Conservation (phyloP, 2,888 invertebrate species). For the Charanyca ferruginea region DNA sequence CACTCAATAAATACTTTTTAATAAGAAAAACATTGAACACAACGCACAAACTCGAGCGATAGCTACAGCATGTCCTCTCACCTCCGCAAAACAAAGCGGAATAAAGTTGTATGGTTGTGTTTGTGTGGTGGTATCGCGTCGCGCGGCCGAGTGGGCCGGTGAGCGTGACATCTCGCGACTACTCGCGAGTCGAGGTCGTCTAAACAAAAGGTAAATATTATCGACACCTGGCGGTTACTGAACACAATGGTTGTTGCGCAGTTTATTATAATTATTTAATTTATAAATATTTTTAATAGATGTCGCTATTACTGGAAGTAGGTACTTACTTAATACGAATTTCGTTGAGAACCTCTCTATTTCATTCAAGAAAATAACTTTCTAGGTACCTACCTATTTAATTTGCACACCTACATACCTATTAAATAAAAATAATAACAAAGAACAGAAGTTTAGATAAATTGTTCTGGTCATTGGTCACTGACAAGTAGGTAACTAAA, state of each 20-base stretch:
- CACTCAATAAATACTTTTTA: slow-evolving; percentile 82
- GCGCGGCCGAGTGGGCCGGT: slow-evolving; percentile 67
- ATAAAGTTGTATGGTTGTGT: slow-evolving; percentile 68
- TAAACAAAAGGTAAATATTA: slow-evolving; percentile 72
- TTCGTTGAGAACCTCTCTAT: background rate
- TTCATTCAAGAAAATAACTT: background rate
- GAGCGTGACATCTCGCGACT: slow-evolving; percentile 75
- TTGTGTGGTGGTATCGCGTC: slow-evolving; percentile 10
- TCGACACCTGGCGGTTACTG: slow-evolving; percentile 76
- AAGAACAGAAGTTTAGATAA: too few species aligned
- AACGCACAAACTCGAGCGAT: slow-evolving; percentile 73
- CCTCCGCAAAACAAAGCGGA: slow-evolving; percentile 91
- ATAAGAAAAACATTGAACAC: slow-evolving; percentile 87
- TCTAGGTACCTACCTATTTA: background rate
- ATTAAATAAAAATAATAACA: background rate
- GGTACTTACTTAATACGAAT: background rate
- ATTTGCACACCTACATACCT: background rate
- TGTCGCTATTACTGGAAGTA: slow-evolving; percentile 42
- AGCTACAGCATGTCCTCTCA: slow-evolving; percentile 81
- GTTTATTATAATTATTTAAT: slow-evolving; percentile 15
- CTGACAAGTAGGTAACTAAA: too few species aligned
- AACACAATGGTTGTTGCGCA: slow-evolving; percentile 47
- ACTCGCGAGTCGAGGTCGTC: slow-evolving; percentile 71
- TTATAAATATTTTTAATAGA: slow-evolving; percentile 40
- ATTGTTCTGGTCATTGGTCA: too few species aligned